These are phyloP conservation scores for silkworm (Bombyx mori) DNA, from an alignment of 1,140 invertebrate species.

Conservation along the genomic window ASM3026992v2 NC_085120.1:378501-379000, in stretches of 20 bases:
- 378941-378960: slow-evolving; percentile 2
- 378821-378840: slow-evolving; percentile 15
- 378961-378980: neutral
- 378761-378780: neutral
- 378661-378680: slow-evolving; percentile 7
- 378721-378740: slow-evolving; percentile 19
- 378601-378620: slow-evolving; percentile 28
- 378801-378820: slow-evolving; percentile 20
- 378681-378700: slow-evolving; percentile 19
- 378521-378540: slow-evolving; percentile 8
- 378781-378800: slow-evolving; percentile 15
- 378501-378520: slow-evolving; percentile 14
- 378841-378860: slow-evolving; percentile 2
- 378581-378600: slow-evolving; percentile 26
- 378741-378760: slow-evolving; percentile 10
- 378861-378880: slow-evolving; percentile 3
- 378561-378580: slow-evolving; percentile 32
- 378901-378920: slow-evolving; percentile 1
- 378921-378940: slow-evolving; percentile 1
- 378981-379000: too few relatives aligned
- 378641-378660: slow-evolving; percentile 14
- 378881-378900: slow-evolving; percentile 4
- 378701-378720: slow-evolving; percentile 16
- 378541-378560: slow-evolving; percentile 16
- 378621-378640: slow-evolving; percentile 21